Conservation (phyloP, 1,140 invertebrate genomes). For the Cydia pomonella region DNA sequence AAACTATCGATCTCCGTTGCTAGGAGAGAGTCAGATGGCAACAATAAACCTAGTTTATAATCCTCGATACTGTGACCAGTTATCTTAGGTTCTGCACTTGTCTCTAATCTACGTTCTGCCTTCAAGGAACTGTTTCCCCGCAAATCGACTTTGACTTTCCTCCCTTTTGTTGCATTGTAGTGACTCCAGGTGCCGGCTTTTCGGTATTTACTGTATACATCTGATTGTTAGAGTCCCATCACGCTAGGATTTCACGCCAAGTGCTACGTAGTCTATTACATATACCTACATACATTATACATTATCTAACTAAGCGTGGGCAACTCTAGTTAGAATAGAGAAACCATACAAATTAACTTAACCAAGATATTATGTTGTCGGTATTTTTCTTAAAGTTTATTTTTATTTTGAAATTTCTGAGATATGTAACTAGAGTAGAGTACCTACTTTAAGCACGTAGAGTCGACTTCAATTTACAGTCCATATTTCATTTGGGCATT, state of each 20-base stretch:
- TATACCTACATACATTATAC: too few species aligned
- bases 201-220: too few species aligned
- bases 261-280: too few species aligned
- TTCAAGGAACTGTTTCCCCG: slow-evolving; percentile 49
- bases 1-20: slow-evolving; percentile 53
- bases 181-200: neutral
- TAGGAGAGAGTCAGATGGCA: slow-evolving; percentile 50
- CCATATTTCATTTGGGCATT: slow-evolving; percentile 17
- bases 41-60: slow-evolving; percentile 68
- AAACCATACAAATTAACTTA: slow-evolving; percentile 4
- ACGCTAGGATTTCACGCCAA: too few species aligned
- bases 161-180: neutral
- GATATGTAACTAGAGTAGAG: slow-evolving; percentile 21
- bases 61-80: slow-evolving; percentile 52
- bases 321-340: neutral
- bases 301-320: neutral
- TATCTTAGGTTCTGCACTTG: slow-evolving; percentile 37
- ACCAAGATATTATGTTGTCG: neutral
- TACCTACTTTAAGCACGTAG: neutral
- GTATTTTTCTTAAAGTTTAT: neutral
- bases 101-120: slow-evolving; percentile 38
- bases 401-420: neutral
- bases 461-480: slow-evolving; percentile 15
- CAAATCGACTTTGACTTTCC: neutral
- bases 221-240: too few species aligned